Base-by-base conservation (phyloP, 2,888 invertebrate genomes). In the Vesta saturnalis region DNA sequence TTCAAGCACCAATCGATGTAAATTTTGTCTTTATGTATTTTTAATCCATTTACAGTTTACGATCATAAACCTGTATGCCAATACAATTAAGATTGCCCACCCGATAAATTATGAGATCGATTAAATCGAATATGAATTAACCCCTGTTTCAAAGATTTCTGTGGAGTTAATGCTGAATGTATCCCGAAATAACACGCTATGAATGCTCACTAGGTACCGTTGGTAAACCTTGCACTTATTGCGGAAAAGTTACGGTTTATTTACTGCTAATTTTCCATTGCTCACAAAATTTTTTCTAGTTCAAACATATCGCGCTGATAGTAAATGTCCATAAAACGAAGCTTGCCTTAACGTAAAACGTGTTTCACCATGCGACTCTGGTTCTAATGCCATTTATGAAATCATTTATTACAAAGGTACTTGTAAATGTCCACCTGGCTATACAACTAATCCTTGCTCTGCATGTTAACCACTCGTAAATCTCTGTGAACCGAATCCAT, bases 1-100 rank as follows among this genome's bases (percentile, higher is more conserved):
- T n/a, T n/a, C n/a, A n/a, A n/a, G n/a, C n/a, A n/a, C n/a, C n/a
- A n/a, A n/a, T n/a, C n/a, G n/a, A n/a, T n/a, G n/a, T n/a, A n/a
- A n/a, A n/a, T n/a, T n/a, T n/a, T n/a, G n/a, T n/a, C n/a, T n/a
- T n/a, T n/a, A n/a, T n/a, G n/a, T n/a, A n/a, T n/a, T n/a, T n/a
- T n/a, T n/a, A n/a, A n/a, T n/a, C 5, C 14, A 75, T 75, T 67
- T 74, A n/a, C 64, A 80, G 80, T 79, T n/a, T 30, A 60, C 10
- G 77, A 79, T 61, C 77, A 86, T 71, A 85, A 86, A 76, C 86
- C 89, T 74, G 88, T 94, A 60, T 95, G 95, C 81, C 95, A 95
- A 82, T 94, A 94, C 83, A 95, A 95, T 79, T 94, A 94, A 86
- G 95, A 95, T 79, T 96, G 95, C 80, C 94, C 94, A 62, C 92